phyloP scores from a whole-genome alignment of 2,113 vertebrate genomes.

The Herpetotheres cachinnans region DNA sequence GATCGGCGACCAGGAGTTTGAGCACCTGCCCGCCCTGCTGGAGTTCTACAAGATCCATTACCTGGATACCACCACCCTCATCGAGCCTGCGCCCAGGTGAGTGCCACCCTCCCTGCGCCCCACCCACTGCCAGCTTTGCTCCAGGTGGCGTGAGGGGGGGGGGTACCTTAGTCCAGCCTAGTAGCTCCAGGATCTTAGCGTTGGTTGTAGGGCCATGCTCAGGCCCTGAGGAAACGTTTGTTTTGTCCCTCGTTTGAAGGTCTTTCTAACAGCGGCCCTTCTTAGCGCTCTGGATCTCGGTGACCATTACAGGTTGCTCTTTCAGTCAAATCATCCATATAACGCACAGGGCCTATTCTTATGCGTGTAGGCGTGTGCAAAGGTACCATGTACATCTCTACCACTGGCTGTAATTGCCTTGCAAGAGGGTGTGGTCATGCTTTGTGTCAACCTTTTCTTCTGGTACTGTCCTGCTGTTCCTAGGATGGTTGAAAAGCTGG shows the following conservation, averaged over 20 bases:
- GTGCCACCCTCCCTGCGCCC: neutral
- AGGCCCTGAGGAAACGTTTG: no score
- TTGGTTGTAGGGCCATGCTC: neutral
- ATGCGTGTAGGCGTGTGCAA: neutral
- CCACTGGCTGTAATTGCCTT: neutral
- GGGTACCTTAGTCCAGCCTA: neutral
- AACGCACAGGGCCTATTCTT: neutral
- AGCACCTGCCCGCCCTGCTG: slow-evolving; percentile 89
- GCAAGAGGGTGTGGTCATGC: slow-evolving; percentile 27
- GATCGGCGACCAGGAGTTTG: slow-evolving; percentile 98
- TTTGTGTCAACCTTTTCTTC: slow-evolving; percentile 4
- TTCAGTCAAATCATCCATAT: neutral
- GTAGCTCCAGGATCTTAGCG: neutral
- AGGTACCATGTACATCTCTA: neutral
- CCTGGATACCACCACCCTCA: slow-evolving; percentile 97
- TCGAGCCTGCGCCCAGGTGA: slow-evolving; percentile 95
- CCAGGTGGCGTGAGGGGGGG: neutral
- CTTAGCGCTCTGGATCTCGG: neutral
- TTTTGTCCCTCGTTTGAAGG: neutral
- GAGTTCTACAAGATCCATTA: slow-evolving; percentile 99
- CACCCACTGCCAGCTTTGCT: neutral
- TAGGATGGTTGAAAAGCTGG: neutral
- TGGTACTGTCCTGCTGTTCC: neutral
- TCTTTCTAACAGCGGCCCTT: neutral
- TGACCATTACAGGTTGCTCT: neutral